Base-by-base conservation (phyloP, 2,888 invertebrate species). In the Agrilus biguttatus region DNA sequence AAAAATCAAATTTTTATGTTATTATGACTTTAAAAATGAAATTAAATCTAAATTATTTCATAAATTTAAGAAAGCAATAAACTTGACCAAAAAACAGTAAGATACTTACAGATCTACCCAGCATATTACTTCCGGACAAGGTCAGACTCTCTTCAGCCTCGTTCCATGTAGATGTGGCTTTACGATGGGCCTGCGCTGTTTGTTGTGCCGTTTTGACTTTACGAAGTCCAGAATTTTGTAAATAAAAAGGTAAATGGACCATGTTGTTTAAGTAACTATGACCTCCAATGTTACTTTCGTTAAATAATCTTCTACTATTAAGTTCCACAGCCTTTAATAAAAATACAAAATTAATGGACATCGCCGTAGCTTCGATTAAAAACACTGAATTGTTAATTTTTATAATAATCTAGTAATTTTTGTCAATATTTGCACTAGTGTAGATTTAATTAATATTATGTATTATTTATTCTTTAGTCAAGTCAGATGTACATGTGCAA, bases 241-340 rank as follows among this genome's bases (percentile, higher is more conserved):
- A 73, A 66, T 92, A 98, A 69, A 98, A 97, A 0, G 98, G 98
- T 56, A 98, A 72, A 63, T 96, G 97, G 19, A 98, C 92, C 74
- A 97, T 83, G 64, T 97, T 97, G 49, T 90, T 78, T 39, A 96
- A 70, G 61, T 93, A 95, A 67, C 87, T 88, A 71, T 93, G 91
- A 0, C 95, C 95, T 46, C 92, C 92, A 53, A 96, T 92, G 63
- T 85, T 87, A 48, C 84, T 89, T 64, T 95, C 95, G 32, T 83
- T 84, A 55, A 92, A 86, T 32, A 90, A 75, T 17, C 89, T 76
- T 13, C 87, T 77, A 55, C 89, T 87, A 66, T 90, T 91, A 45
- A 86, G 75, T 69, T 92, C 91, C 39, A 91, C 89, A 12, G 91
- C 89, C 84, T 86, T 60, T 8, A 58, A n/a, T 14, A 32, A 12